Evolutionary conservation across 2,888 invertebrate genomes (phyloP), one percentile per base, ranked within the genome.

Genomic region (Syritta pipiens): DNA sequence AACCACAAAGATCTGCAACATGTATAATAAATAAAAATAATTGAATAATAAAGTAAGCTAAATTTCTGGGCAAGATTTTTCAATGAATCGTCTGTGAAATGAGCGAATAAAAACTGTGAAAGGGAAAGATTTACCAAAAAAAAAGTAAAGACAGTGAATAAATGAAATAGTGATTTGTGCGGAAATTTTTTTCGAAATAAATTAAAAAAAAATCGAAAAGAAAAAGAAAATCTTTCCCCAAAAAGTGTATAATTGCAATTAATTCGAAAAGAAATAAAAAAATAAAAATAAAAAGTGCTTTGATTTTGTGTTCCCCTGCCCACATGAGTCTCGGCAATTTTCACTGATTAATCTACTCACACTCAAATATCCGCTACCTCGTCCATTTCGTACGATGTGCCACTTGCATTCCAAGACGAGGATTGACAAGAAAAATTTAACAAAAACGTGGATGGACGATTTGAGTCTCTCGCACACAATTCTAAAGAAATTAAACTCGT

Each of bases 401-500:
- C 44, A 48, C 72, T 77, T 57, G 62, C 65, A 67, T 79, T 49
- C 67, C 60, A 74, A 60, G 79, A 72, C 74, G 67, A 79, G 62
- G 72, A 77, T 53, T 63, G 69, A 65, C 76, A 63, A 77, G 60
- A 62, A 51, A n/a, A 69, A 51, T 37, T 37, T 49, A 42, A 10
- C 63, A 55, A 63, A 63, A 67, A 72, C 60, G 60, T 74, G 79
- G 79, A 79, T 79, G 74, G 72, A 72, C 72, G 74, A 67, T 74
- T 74, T 79, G 79, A 67, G 74, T 79, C 79, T 79, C 55, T 67
- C 44, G 74, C 74, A 67, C 60, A 74, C 79, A 67, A 60, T 79
- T 74, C 67, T 65, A 87, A 87, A 86, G 86, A 87, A 85, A 86
- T 85, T 85, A 82, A 86, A 82, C 81, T 81, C 82, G 76, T 81